Conservation (phyloP, 2,797 vertebrate species). For the Australoheros facetus region DNA sequence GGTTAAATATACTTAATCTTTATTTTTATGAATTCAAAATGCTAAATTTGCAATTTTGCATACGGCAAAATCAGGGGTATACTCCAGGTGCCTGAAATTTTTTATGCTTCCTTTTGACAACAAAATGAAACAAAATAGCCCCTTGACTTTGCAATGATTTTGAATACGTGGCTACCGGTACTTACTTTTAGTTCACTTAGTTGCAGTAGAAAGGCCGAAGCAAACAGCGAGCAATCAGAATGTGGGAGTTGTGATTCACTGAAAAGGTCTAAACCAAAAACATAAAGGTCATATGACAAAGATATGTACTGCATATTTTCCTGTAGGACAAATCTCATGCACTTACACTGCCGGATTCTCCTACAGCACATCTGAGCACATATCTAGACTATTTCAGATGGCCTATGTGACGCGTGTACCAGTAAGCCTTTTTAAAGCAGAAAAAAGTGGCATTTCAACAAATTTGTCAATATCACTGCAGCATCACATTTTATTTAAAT, state of each 20-base stretch:
- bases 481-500: neutral
- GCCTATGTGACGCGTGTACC: neutral
- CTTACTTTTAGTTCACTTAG: neutral
- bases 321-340: neutral
- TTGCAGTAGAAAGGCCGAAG: neutral
- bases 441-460: neutral
- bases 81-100: too few relatives aligned
- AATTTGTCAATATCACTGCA: neutral
- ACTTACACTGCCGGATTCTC: neutral
- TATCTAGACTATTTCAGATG: neutral
- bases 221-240: neutral
- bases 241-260: slow-evolving; percentile 43
- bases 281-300: neutral
- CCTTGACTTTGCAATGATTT: too few relatives aligned
- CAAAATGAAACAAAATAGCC: too few relatives aligned
- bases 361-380: neutral
- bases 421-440: neutral
- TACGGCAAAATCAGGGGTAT: too few relatives aligned
- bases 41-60: too few relatives aligned
- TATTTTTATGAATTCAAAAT: too few relatives aligned
- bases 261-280: neutral
- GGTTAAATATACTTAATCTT: too few relatives aligned
- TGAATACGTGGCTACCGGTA: too few relatives aligned
- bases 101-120: too few relatives aligned
- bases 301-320: neutral